Conservation (phyloP, 2,888 invertebrate species). For the Pyrochroa serraticornis region DNA sequence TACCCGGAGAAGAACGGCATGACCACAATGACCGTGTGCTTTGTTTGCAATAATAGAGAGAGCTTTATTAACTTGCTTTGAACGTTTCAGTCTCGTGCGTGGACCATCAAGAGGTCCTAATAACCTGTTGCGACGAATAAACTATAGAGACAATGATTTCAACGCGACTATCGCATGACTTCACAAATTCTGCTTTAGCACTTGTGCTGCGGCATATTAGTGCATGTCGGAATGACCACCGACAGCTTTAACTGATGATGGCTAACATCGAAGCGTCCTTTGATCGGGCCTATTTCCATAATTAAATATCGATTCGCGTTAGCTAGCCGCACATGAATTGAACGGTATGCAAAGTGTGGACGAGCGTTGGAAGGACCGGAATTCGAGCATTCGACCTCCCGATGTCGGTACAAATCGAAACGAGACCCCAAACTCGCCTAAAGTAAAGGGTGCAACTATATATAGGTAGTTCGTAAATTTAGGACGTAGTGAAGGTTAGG, state of each 20-base stretch:
- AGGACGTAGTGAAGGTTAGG: too few relatives aligned
- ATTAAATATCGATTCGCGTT: constrained; percentile 25
- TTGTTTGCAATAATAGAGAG: constrained; percentile 33
- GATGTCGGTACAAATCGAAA: too few relatives aligned
- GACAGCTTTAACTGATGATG: background rate
- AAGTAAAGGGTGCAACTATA: too few relatives aligned
- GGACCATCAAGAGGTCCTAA: constrained; percentile 31
- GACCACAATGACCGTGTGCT: constrained; percentile 36
- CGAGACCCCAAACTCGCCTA: too few relatives aligned
- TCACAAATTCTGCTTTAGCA: constrained; percentile 5
- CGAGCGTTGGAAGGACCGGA: too few relatives aligned
- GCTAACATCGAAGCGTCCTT: background rate
- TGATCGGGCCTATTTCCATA: constrained; percentile 15
- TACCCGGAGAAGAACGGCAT: constrained; percentile 24
- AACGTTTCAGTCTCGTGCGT: constrained; percentile 37
- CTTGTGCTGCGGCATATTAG: constrained; percentile 3
- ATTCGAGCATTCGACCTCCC: too few relatives aligned
- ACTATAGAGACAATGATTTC: too few relatives aligned
- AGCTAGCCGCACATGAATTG: constrained; percentile 15
- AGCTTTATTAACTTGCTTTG: constrained; percentile 44
- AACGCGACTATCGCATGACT: constrained; percentile 3
- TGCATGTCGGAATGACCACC: constrained; percentile 5
- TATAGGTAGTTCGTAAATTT: too few relatives aligned
- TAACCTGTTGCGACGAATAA: constrained; percentile 37
- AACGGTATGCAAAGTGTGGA: constrained; percentile 17